These are phyloP conservation scores for Neocrepidodera transversa DNA, from an alignment of 2,888 invertebrate species.

Conservation along the genomic window DNA sequence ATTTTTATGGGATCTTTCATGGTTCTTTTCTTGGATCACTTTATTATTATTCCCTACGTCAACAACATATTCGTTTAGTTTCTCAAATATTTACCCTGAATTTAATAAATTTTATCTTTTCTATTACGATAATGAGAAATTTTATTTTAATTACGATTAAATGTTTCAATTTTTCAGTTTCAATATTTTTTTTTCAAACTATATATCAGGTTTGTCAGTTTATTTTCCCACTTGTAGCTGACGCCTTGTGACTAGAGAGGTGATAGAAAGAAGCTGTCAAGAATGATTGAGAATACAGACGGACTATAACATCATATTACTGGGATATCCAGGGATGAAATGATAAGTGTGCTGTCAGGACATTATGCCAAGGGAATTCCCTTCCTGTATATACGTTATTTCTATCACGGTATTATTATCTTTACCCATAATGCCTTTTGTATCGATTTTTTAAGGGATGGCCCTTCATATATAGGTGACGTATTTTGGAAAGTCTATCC, in stretches of 20 bases:
- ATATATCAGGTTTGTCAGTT: conserved; percentile 28
- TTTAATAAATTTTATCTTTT: too few relatives aligned
- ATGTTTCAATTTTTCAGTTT: too few relatives aligned
- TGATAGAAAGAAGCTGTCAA: conserved; percentile 54
- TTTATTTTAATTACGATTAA: too few relatives aligned
- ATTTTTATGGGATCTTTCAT: too few relatives aligned
- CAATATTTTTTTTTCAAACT: conserved; percentile 18
- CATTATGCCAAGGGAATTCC: conserved; percentile 54
- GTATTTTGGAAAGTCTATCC: not conserved
- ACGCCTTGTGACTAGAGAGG: conserved; percentile 38
- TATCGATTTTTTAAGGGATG: conserved; percentile 27
- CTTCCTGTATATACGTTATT: conserved; percentile 42
- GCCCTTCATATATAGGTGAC: not conserved
- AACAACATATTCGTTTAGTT: too few relatives aligned
- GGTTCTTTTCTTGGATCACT: too few relatives aligned
- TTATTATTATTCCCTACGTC: too few relatives aligned
- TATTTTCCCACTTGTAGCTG: conserved; percentile 39
- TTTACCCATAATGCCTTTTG: conserved; percentile 39
- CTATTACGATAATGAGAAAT: too few relatives aligned
- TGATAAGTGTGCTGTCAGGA: conserved; percentile 58
- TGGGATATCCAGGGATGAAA: conserved; percentile 54
- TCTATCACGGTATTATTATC: conserved; percentile 46
- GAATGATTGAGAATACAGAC: conserved; percentile 60
- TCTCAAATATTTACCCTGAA: too few relatives aligned
- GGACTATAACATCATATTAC: conserved; percentile 62